phyloP scores from a whole-genome alignment of 2,888 invertebrate species.

The Drosophila neonasuta region DNA sequence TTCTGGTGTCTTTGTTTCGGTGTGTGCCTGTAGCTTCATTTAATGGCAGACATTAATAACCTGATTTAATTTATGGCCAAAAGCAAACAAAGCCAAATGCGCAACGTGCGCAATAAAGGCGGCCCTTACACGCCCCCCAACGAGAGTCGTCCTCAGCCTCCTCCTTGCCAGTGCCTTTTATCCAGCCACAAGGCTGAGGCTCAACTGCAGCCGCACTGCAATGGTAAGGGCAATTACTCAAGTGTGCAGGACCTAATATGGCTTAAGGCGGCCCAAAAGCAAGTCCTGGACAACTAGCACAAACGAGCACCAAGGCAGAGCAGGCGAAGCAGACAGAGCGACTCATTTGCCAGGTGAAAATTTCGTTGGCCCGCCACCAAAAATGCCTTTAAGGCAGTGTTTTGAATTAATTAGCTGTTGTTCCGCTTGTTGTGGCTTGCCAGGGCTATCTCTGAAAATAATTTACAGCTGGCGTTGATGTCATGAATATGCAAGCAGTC shows the following conservation, averaged over 20 bases:
- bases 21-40: conserved; percentile 62
- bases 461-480: conserved; percentile 68
- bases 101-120: conserved; percentile 52
- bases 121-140: not conserved
- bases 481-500: conserved; percentile 68
- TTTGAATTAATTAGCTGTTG: conserved; percentile 79
- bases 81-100: conserved; percentile 68
- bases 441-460: conserved; percentile 63
- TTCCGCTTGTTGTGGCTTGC: conserved; percentile 58
- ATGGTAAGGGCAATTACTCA: conserved; percentile 68
- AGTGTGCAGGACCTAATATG: conserved; percentile 63
- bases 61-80: conserved; percentile 74
- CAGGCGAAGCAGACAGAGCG: not conserved
- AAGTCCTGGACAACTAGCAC: conserved; percentile 5
- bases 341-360: conserved; percentile 54
- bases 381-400: conserved; percentile 74
- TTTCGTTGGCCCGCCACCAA: conserved; percentile 52
- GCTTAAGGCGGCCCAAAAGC: conserved; percentile 55
- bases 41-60: conserved; percentile 75
- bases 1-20: not conserved
- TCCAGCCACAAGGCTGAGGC: conserved; percentile 21
- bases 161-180: not conserved
- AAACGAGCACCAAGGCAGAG: not conserved
- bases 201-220: conserved; percentile 59
- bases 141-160: too few relatives aligned